Evolutionary conservation across 2,797 vertebrate genomes (phyloP).

Genomic region (Mycteria americana): DNA sequence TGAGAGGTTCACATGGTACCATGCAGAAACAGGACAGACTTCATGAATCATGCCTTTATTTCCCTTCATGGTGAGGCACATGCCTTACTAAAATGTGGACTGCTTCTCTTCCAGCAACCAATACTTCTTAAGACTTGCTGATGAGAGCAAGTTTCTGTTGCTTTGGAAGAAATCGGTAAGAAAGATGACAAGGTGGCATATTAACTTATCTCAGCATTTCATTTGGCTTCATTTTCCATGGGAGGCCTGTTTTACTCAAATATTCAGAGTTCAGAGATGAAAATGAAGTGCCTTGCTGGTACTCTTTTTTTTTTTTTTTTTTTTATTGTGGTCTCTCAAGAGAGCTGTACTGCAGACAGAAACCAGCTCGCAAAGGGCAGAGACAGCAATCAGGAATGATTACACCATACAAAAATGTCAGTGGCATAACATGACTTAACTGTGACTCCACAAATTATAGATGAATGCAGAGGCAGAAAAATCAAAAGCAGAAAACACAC

Average conservation of each 20-base stretch:
- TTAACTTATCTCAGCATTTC: background rate
- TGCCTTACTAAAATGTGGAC: background rate
- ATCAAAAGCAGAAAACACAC: slow-evolving; percentile 39
- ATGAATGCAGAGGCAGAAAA: slow-evolving; percentile 48
- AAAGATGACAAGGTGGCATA: background rate
- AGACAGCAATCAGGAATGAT: slow-evolving; percentile 37
- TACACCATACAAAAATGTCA: slow-evolving; percentile 47
- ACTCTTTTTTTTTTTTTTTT: background rate
- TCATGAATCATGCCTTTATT: background rate
- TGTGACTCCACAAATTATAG: slow-evolving; percentile 75
- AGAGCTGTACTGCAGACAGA: background rate
- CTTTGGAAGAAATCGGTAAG: background rate
- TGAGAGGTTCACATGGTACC: background rate
- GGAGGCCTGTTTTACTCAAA: background rate
- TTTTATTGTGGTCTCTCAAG: background rate
- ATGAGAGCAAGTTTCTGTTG: background rate
- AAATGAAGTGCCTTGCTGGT: background rate
- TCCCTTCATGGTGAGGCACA: background rate
- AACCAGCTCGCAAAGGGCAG: slow-evolving; percentile 28
- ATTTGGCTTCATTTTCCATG: background rate
- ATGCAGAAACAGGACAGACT: background rate
- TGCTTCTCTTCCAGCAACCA: background rate
- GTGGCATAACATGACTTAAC: slow-evolving; percentile 59
- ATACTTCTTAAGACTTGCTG: background rate
- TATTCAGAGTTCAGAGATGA: background rate